Evolutionary conservation across 2,888 invertebrate species (phyloP), one percentile per base, ranked within the genome.

Genomic region (Leptodirus hochenwartii): DNA sequence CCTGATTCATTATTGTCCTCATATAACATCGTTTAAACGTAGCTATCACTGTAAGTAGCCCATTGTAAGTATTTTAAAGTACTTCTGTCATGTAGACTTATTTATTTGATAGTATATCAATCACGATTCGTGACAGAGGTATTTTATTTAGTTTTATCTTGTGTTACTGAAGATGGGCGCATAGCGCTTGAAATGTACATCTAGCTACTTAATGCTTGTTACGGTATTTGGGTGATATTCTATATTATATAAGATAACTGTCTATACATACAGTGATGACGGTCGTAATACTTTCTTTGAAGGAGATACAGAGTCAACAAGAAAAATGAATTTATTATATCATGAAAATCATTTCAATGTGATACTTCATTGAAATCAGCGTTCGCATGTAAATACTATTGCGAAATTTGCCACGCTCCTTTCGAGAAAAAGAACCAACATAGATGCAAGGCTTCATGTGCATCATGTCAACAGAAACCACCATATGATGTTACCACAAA

Each of bases 331-430:
- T 36, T 31, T 44, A 10, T 13, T 44, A 1, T 37, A 36, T 30
- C 34, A 39, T 22, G 17, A 42, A 4, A 27, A 32, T 5, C 43
- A 39, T 29, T 41, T 33, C 24, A 42, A 43, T 27, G 40, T 43
- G 3, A 40, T 42, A 39, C 33, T 2, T 39, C 39, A 17, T 27
- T 42, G 6, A 43, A 43, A 4, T 37, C 41, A 5, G 39, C 39
- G 5, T 43, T 44, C 25, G 33, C 33, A 5, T 37, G 37, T 17
- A 17, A 5, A 2, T 46, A 44, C 34, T 43, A 32, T 27, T 46
- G 44, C 29, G 39, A 41, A 27, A 15, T 22, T 15, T 43, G 43
- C 31, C 34, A 41, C 24, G 29, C 33, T 8, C 37, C 40, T 2
- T 43, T 35, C 27, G 22, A 41, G 11, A 5, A 27, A 4, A 38